Evolutionary conservation across 2,113 vertebrate species (phyloP), one percentile per base, ranked within the genome.

Genomic region (Cyanoliseus patagonus): DNA sequence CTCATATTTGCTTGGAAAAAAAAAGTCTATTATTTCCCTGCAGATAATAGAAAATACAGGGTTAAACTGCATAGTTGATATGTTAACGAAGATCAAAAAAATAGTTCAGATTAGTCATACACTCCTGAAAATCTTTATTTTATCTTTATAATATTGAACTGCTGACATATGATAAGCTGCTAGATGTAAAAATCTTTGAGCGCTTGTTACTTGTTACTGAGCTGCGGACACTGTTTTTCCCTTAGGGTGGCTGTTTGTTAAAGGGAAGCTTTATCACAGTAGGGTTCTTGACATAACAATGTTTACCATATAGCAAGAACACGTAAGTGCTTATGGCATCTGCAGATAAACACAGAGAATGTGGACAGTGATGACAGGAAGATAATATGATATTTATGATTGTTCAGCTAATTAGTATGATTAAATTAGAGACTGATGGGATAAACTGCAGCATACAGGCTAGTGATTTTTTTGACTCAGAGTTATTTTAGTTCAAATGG

Each of bases 331-430:
- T 96, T 74, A 31, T 86, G 90, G 77, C 88, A 86, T 93, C 88
- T 95, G 88, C 83, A 92, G 85, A 92, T 95, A 95, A 94, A 96
- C 67, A 81, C 17, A 19, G 81, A 86, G 81, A 84, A 88, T 69
- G 47, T 66, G 81, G 86, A 59, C 81, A 82, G 77, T 13, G 86
- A 87, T 94, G 94, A 94, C 92, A 94, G 88, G 57, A 86, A 57
- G 47, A 66, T 83, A 95, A 84, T 85, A 77, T 62, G 51, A 59
- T 90, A 95, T 92, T 96, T 96, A 88, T 86, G 67, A 88, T 87
- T 64, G 83, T 91, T 83, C 80, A 57, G 64, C 68, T 96, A 94
- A 92, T 95, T 94, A 94, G 68, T 59, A 39, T 84, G 77, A 92
- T 94, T 79, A 73, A 92, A 94, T 94, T 87, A 94, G 74, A 92